Evolutionary conservation across 2,113 vertebrate genomes (phyloP), one percentile per base, ranked within the genome.

Genomic region (Ochotona princeps): DNA sequence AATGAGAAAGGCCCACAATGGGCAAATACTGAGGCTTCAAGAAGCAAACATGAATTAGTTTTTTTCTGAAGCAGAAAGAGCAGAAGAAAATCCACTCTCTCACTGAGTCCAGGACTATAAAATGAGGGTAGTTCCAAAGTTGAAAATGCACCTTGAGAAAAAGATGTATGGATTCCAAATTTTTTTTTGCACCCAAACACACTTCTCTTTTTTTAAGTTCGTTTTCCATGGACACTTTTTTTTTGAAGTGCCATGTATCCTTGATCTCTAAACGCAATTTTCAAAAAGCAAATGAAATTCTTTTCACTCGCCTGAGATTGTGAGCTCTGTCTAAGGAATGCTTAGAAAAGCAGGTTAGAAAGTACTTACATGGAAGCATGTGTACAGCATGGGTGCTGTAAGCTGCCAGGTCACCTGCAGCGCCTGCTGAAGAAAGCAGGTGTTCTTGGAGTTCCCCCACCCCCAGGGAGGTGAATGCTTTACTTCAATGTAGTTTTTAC

Each of bases 241-340:
- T 57, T 57, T 57, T 57, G 54, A 57, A 57, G 54, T 18, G 18
- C 54, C 18, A 57, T 57, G 54, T 57, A 57, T 17, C 80, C 26
- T 89, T 87, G 28, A n/a, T 44, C 89, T 89, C 30, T 38, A 61
- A 82, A 38, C 38, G 86, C 79, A 89, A 38, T 67, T 74, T 28
- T 2, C 20, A 32, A 35, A 26, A 12, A 66, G 13, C 51, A 35
- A 49, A 72, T 54, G 26, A 60, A 84, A 70, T 5, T 28, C 18
- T 94, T 92, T 57, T 57, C 38, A 44, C 38, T 44, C 38, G 4
- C 38, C 38, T 63, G 72, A n/a, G 82, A 2, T 17, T 82, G 32
- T 3, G 15, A 66, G 70, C 26, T 15, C 13, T 13, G 44, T 15
- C 26, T 26, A 1, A 30, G 20, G 25, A 28, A 17, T 26, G 25